Evolutionary conservation across 30 jellyfish, hydroid and myxozoan species (phyloP), one percentile per base, ranked within the genome.

Genomic region (Aurelia aurita): DNA sequence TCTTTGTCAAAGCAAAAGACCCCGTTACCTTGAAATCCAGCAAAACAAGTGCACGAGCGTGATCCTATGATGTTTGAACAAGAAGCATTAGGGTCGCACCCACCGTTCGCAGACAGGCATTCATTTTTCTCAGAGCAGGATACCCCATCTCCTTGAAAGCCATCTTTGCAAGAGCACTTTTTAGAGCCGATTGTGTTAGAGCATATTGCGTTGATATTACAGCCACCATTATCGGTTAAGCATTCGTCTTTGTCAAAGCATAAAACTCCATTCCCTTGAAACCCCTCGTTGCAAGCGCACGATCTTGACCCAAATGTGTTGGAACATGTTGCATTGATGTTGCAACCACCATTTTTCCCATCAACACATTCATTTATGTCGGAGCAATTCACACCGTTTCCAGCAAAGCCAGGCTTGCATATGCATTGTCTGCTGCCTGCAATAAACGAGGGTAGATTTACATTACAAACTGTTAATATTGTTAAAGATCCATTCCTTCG

Each of bases 61-160:
- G 62, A 11, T 15, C 91, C 91, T 12, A 13, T 20, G 12, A 60
- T 65, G n/a, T 81, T 67, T 10, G 45, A 7, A 43, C 88, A 77
- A 2, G 20, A 20, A 11, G 87, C 87, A n/a, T 39, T 34, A 26
- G 11, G 57, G 31, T 31, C 51, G 35, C 88, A 80, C 26, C 83
- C 90, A 65, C 83, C 83, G 45, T 65, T 26, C 35, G 66, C 47
- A 13, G 60, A 23, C 87, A 71, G 57, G 58, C 93, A 84, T 71
- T 84, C 93, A 53, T 84, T 47, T 11, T n/a, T 46, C 29, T 84
- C 89, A 21, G 26, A 46, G 55, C 94, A 84, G 16, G 34, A 34
- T 9, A 49, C n/a, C 1, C 94, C 94, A 64, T 72, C 74, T 28
- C 94, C 94, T 44, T 10, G 69, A 54, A 15, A 82, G 19, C 91